Evolutionary conservation across 2,797 vertebrate genomes (phyloP).

Genomic region (Hipposideros larvatus): DNA sequence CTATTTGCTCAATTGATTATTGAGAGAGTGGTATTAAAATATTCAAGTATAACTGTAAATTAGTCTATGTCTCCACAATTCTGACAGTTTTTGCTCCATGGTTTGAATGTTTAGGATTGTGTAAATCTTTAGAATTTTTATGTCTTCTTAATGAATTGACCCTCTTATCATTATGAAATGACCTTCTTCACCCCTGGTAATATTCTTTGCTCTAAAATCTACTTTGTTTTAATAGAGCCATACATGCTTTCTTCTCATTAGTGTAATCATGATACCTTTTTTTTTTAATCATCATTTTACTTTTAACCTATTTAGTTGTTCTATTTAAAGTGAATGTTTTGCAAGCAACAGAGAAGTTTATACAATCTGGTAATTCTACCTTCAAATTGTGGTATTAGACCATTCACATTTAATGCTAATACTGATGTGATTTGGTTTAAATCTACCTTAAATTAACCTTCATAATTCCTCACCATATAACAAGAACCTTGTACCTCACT

Average conservation of each 20-base stretch:
- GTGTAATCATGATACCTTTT: background rate
- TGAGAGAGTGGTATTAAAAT: background rate
- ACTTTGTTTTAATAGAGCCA: background rate
- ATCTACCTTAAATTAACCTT: conserved; percentile 2
- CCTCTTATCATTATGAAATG: background rate
- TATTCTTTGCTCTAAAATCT: background rate
- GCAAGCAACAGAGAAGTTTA: background rate
- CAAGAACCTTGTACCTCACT: background rate
- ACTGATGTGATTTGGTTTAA: background rate
- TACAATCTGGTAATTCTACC: background rate
- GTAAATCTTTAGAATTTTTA: background rate
- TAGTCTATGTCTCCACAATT: background rate
- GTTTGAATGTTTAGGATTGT: background rate
- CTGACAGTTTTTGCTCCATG: background rate
- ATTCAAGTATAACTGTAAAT: background rate
- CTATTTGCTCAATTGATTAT: background rate
- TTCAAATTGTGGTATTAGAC: background rate
- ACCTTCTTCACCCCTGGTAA: background rate
- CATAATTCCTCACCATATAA: background rate
- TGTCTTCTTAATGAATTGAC: background rate
- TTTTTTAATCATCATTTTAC: background rate
- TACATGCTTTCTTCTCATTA: background rate
- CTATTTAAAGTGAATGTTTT: background rate
- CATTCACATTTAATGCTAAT: conserved; percentile 25
- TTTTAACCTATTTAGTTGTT: background rate